Conservation (phyloP, 2,888 invertebrate genomes). For the Acholoe squamosa region DNA sequence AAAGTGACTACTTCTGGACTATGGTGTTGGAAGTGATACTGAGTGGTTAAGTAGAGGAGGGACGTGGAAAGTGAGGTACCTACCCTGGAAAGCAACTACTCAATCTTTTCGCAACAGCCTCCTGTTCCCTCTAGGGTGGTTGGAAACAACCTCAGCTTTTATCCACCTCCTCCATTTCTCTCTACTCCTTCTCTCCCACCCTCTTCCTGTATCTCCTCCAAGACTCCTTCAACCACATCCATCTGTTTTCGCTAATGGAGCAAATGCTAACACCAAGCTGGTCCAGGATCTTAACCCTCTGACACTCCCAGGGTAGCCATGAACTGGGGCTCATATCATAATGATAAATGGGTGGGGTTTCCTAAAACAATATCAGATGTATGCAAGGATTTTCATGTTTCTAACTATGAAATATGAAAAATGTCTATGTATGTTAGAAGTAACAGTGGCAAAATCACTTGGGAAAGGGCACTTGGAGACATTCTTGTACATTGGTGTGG, state of each 20-base stretch:
- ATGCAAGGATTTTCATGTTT: too few relatives aligned
- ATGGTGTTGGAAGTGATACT: too few relatives aligned
- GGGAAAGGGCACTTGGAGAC: background rate
- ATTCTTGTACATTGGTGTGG: background rate
- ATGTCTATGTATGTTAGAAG: too few relatives aligned
- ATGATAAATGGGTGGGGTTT: too few relatives aligned
- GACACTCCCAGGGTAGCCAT: background rate
- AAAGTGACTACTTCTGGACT: too few relatives aligned
- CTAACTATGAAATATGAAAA: too few relatives aligned
- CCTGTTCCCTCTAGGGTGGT: background rate
- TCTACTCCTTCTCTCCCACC: background rate
- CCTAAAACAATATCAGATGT: too few relatives aligned
- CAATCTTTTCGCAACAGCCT: too few relatives aligned
- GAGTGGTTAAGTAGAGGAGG: too few relatives aligned
- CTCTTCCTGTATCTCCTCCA: background rate
- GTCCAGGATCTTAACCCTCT: background rate
- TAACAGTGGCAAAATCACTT: background rate
- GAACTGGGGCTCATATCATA: background rate
- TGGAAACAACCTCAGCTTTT: constrained; percentile 37
- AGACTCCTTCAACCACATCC: constrained; percentile 18
- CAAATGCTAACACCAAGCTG: constrained; percentile 31
- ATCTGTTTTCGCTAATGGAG: constrained; percentile 60
- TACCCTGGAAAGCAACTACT: too few relatives aligned
- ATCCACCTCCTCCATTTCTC: background rate
- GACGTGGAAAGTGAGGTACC: too few relatives aligned